Evolutionary conservation across 2,113 vertebrate species (phyloP).

Genomic region (Elgaria multicarinata): DNA sequence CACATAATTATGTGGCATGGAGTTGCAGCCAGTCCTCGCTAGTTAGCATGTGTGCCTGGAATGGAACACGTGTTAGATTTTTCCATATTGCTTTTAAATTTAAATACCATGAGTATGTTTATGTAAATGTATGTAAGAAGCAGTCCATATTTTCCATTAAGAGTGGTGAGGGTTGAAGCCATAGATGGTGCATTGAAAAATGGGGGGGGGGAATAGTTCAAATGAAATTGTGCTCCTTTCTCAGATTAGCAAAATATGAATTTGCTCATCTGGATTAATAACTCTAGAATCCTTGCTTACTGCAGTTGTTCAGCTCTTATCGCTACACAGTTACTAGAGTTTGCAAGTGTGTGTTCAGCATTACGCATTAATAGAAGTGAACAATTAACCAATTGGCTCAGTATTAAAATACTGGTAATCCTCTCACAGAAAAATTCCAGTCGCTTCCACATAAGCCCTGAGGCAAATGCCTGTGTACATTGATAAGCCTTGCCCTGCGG

Average conservation of each 20-base stretch:
- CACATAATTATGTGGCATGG: too few relatives aligned
- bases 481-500: constrained; percentile 54
- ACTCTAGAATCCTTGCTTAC: neutral
- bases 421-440: constrained; percentile 30
- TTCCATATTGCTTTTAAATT: neutral
- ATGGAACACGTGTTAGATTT: too few relatives aligned
- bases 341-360: constrained; percentile 10
- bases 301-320: too few relatives aligned
- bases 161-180: neutral
- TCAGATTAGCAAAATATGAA: neutral
- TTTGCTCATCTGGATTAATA: neutral
- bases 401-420: constrained; percentile 30
- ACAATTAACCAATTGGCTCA: constrained; percentile 25
- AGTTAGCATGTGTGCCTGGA: neutral
- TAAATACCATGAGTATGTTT: neutral
- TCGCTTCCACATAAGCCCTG: neutral
- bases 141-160: neutral
- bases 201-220: too few relatives aligned
- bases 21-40: neutral
- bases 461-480: constrained; percentile 45
- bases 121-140: neutral
- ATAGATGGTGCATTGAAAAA: neutral
- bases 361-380: constrained; percentile 43
- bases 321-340: neutral
- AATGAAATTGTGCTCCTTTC: neutral